phyloP scores from a whole-genome alignment of 64 coral and sea anemone genomes.

The Dendronephthya gigantea region DNA sequence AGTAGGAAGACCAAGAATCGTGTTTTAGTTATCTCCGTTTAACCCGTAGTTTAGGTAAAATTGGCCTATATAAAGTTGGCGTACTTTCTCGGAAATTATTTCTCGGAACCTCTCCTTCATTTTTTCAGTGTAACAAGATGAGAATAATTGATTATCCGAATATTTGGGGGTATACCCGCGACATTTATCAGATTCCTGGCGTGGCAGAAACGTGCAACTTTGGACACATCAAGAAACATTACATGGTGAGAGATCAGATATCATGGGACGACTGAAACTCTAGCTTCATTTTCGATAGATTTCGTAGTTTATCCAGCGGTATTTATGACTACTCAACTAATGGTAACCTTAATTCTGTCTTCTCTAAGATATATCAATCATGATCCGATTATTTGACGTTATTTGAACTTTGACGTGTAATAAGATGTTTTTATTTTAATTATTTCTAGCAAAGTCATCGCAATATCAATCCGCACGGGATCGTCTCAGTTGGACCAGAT shows the following conservation, averaged over 20 bases:
- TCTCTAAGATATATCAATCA: no score
- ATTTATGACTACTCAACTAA: no score
- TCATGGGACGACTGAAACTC: neutral
- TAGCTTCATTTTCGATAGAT: no score
- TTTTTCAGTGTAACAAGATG: constrained; percentile 65
- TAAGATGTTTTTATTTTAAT: neutral
- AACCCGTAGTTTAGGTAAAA: no score
- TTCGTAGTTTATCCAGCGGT: no score
- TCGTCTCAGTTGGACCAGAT: constrained; percentile 10
- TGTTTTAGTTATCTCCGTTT: no score
- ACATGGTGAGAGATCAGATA: constrained; percentile 36
- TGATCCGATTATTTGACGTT: no score
- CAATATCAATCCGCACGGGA: neutral
- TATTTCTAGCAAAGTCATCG: neutral
- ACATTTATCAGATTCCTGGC: constrained; percentile 58
- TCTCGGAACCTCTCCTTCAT: neutral
- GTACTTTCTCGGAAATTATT: no score
- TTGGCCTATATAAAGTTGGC: no score
- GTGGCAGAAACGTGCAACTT: constrained; percentile 67
- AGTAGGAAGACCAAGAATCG: no score
- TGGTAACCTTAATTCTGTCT: no score
- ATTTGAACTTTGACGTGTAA: no score
- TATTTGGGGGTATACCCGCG: constrained; percentile 65
- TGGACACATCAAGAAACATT: constrained; percentile 82
- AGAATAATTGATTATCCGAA: constrained; percentile 65